Percentiles rank a stretch among this genome's conserved stretches.
These are phyloP conservation scores for Cichlasoma orientale DNA, from an alignment of 2,797 vertebrate species.

Conservation along the genomic window DNA sequence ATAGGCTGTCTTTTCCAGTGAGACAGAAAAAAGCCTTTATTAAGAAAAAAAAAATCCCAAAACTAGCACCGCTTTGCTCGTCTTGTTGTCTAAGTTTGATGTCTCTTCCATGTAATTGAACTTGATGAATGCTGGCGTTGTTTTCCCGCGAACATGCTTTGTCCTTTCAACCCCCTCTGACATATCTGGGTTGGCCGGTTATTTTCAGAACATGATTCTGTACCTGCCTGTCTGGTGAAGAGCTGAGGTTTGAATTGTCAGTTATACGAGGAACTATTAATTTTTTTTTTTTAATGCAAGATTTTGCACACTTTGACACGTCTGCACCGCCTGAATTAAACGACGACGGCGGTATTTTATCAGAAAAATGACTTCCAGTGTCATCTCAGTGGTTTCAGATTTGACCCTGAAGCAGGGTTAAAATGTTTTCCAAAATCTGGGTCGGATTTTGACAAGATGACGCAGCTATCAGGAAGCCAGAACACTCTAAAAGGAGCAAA, in stretches of 20 bases:
- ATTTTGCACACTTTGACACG: background rate
- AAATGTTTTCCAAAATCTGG: background rate
- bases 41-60: background rate
- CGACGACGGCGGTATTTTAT: background rate
- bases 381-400: background rate
- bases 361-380: background rate
- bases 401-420: background rate
- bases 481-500: background rate
- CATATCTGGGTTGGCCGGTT: slow-evolving; percentile 66
- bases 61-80: slow-evolving; percentile 20
- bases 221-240: slow-evolving; percentile 41
- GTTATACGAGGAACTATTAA: background rate
- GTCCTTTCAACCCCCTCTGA: slow-evolving; percentile 65
- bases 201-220: slow-evolving; percentile 55
- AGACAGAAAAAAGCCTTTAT: slow-evolving; percentile 6
- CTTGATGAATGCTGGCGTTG: slow-evolving; percentile 65
- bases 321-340: background rate
- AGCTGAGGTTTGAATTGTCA: slow-evolving; percentile 43
- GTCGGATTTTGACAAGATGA: background rate
- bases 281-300: background rate
- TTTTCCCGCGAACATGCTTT: slow-evolving; percentile 48
- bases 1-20: slow-evolving; percentile 29
- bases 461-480: background rate
- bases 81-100: slow-evolving; percentile 55
- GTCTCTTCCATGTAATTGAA: slow-evolving; percentile 64